A percentile compares a stretch with the other conserved stretches of the same genome.
Evolutionary conservation across 2,113 vertebrate genomes (phyloP).

Genomic region (Mesembrinibis cayennensis): DNA sequence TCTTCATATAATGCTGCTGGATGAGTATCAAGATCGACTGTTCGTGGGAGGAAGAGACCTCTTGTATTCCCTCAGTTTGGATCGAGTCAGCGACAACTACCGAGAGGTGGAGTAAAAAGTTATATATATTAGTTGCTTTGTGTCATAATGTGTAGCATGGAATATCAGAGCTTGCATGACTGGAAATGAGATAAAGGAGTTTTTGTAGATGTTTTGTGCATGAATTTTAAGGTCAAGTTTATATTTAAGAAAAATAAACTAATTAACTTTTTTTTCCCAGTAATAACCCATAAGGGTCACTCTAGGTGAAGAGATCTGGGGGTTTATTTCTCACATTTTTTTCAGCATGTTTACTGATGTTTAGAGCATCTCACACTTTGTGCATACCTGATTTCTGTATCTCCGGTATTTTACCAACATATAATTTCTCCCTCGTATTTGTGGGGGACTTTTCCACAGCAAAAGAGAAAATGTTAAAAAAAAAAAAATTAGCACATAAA

Average conservation of each 20-base stretch:
- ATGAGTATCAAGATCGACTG: conserved; percentile 91
- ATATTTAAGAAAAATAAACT: not conserved
- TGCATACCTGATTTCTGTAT: not conserved
- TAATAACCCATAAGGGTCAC: not conserved
- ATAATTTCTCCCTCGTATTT: not conserved
- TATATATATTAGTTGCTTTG: not conserved
- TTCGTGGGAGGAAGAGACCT: conserved; percentile 91
- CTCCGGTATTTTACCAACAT: not conserved
- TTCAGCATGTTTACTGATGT: not conserved
- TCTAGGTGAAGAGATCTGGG: not conserved
- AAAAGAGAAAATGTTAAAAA: not conserved
- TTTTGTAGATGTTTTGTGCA: not conserved
- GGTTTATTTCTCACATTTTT: not conserved
- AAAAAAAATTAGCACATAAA: not conserved
- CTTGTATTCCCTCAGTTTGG: conserved; percentile 92
- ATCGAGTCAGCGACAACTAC: conserved; percentile 83
- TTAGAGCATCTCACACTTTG: not conserved
- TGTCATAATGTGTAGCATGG: not conserved
- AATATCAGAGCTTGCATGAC: not conserved
- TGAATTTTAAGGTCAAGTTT: not conserved
- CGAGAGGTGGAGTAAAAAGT: conserved; percentile 81
- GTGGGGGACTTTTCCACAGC: not conserved
- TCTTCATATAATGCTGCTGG: conserved; percentile 88
- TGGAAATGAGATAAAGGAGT: not conserved
- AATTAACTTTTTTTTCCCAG: not conserved